Base-by-base conservation (phyloP, 2,888 invertebrate genomes). In the Hymenopus coronatus region DNA sequence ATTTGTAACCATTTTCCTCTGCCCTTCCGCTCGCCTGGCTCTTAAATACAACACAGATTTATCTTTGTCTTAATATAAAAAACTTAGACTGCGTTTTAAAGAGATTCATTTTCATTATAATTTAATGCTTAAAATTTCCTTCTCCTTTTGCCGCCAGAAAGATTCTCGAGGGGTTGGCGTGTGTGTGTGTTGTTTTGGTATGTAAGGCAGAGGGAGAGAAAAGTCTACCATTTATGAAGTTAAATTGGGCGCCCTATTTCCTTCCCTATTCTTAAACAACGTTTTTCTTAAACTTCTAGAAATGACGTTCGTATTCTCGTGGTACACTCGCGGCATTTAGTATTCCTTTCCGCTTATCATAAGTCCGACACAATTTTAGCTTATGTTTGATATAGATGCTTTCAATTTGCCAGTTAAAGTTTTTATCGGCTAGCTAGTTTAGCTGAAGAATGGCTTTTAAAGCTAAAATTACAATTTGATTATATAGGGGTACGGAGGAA, bases 41-140 rank as follows among this genome's bases (percentile, higher is more conserved):
- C 86, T 86, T 81, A 86, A 86, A 86, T 86, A 86, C 86, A 86
- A 81, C 86, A 81, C 25, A 86, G 86, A 86, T 86, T 86, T 86
- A 86, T 86, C 15, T 86, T 81, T 30, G 28, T 70, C 81, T 30
- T 86, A 86, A 86, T 86, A 86, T 28, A 86, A 86, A 85, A 81
- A 81, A 70, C 20, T 81, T 28, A 30, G 70, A 14, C 54, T 46
- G 28, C 86, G 28, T 81, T 86, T 70, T 81, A 86, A 54, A 86
- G 86, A 86, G 70, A 86, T 86, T 86, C 86, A 86, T 86, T 86
- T 81, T 86, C 86, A 86, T 86, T 86, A 86, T 86, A 86, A 86
- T 86, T 86, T 86, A 86, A 86, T 28, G 86, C 86, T 28, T 86
- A 86, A 81, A 86, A 86, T 86, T 86, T 86, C 54, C 28, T 81